Evolutionary conservation across 2,797 vertebrate genomes (phyloP).

Genomic region (Cephalopachus bancanus): DNA sequence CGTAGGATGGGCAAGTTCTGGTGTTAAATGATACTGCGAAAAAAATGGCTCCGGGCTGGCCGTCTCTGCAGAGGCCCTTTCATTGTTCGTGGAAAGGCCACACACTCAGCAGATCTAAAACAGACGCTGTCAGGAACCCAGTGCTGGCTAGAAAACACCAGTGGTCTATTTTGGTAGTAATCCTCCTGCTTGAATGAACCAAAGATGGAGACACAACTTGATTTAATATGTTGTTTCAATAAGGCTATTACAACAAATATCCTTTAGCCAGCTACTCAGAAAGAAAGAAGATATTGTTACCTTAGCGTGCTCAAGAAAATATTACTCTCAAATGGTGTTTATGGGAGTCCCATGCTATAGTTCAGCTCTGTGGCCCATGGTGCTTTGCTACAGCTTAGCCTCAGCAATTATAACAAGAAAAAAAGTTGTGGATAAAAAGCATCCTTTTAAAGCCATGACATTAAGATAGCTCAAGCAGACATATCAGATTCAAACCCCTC

Average conservation of each 20-base stretch:
- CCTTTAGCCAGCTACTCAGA: constrained; percentile 61
- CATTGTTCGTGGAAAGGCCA: constrained; percentile 69
- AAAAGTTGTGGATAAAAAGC: neutral
- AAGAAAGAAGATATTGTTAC: constrained; percentile 62
- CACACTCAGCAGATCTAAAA: constrained; percentile 23
- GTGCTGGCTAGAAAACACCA: constrained; percentile 31
- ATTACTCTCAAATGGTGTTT: constrained; percentile 68
- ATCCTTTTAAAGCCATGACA: constrained; percentile 4
- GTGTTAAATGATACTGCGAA: constrained; percentile 68
- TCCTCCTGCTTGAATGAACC: constrained; percentile 60
- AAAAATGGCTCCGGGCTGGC: constrained; percentile 59
- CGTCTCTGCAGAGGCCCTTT: constrained; percentile 81
- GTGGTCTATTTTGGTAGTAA: constrained; percentile 40
- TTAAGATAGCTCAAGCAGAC: constrained; percentile 65
- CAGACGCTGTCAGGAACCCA: constrained; percentile 71
- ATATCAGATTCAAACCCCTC: neutral
- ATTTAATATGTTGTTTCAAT: constrained; percentile 78
- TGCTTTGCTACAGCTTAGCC: constrained; percentile 60
- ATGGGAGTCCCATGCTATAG: constrained; percentile 51
- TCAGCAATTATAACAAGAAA: constrained; percentile 65
- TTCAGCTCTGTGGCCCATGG: constrained; percentile 13
- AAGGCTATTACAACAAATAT: constrained; percentile 70
- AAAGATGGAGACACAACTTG: constrained; percentile 56
- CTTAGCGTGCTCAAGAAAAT: neutral
- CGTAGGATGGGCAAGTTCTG: constrained; percentile 72